Evolutionary conservation across 2,113 vertebrate species (phyloP).

Genomic region (Pteruthius melanotis): DNA sequence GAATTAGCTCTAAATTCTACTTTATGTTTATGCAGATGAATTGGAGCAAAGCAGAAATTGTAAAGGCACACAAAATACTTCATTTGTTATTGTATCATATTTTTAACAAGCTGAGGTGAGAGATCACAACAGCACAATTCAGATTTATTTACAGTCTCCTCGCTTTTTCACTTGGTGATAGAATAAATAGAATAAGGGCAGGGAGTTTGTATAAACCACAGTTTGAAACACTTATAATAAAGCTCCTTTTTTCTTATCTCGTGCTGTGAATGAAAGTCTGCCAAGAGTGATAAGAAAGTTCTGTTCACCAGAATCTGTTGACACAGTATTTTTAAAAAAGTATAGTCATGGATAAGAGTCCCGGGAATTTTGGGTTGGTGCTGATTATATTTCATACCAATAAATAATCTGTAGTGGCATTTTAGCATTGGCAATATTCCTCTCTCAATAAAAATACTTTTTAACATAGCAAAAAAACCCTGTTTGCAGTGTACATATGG

Average conservation of each 20-base stretch:
- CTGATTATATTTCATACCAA: slow-evolving; percentile 8
- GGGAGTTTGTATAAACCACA: background rate
- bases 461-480: background rate
- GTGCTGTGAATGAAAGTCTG: slow-evolving; percentile 31
- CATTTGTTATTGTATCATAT: background rate
- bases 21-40: background rate
- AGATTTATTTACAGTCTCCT: background rate
- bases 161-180: background rate
- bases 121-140: background rate
- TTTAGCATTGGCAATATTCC: slow-evolving; percentile 16
- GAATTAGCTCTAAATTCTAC: background rate
- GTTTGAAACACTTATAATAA: background rate
- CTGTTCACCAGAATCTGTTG: slow-evolving; percentile 50
- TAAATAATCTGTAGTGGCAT: background rate
- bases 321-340: slow-evolving; percentile 45
- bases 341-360: slow-evolving; percentile 4
- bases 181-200: background rate
- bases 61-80: background rate
- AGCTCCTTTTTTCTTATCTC: slow-evolving; percentile 8
- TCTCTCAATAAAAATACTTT: slow-evolving; percentile 16
- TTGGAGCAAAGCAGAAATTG: background rate
- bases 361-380: background rate
- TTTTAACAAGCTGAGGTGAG: background rate
- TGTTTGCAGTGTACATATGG: background rate
- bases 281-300: slow-evolving; percentile 62